Base-by-base conservation (phyloP, 2,797 vertebrate species). In the Myotis myotis region DNA sequence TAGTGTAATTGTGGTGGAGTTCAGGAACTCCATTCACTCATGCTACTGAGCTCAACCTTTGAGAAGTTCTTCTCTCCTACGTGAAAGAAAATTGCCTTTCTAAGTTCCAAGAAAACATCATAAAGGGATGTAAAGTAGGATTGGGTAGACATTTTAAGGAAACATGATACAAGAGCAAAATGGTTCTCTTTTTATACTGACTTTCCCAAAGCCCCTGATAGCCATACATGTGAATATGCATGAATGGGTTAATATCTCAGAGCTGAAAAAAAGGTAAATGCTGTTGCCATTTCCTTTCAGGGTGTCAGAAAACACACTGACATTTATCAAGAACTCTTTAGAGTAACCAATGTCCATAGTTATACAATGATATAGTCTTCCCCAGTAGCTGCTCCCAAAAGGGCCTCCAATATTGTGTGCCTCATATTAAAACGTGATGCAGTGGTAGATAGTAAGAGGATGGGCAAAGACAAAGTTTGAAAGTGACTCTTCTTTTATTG, bases 301-400 rank as follows among this genome's bases (percentile, higher is more conserved):
- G 62, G 17, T 75, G 25, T 57, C 71, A 72, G 71, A 57, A 93
- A 71, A 83, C 55, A 66, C 23, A 4, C 0, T 16, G 51, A 57
- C 53, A 49, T 36, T 74, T 85, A 51, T 72, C n/a, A 60, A 51
- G 85, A 71, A 62, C 36, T 75, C 47, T 60, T 64, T 70, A 23
- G 41, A 81, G 71, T 70, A 33, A 53, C 19, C 6, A 17, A 44
- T 51, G 38, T 49, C 51, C 44, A 51, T 15, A 20, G 76, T 55
- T 87, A 62, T 8, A 66, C 71, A 87, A 28, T n/a, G 76, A 80
- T 68, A 20, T n/a, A 55, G 80, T 87, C 51, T 92, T 95, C 53
- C 22, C 38, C 64, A 12, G 33, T 13, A 55, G 44, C 5, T 66
- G 23, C 20, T 25, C 68, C 47, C 19, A 38, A 71, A 79, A 85